Percentiles rank a stretch among this genome's conserved stretches.
Conservation (phyloP, 2,888 invertebrate genomes). For the Pedicia rivosa region DNA sequence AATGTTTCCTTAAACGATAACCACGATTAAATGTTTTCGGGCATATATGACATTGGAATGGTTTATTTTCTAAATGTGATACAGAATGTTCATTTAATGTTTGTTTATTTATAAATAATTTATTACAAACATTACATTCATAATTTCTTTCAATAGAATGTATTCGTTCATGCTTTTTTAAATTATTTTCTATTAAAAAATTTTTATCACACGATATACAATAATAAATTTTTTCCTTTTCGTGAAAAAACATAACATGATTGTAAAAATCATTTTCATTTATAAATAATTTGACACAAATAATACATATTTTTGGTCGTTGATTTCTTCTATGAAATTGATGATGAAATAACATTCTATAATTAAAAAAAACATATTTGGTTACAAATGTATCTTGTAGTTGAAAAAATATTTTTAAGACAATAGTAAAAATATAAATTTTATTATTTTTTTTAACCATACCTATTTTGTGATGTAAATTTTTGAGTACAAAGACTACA, state of each 20-base stretch:
- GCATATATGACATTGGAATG: neutral
- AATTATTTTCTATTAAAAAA: neutral
- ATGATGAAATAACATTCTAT: neutral
- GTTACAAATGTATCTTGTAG: too few species aligned
- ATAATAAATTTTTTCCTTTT: neutral
- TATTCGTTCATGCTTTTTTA: neutral
- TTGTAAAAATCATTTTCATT: neutral
- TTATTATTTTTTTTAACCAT: too few species aligned
- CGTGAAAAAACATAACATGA: conserved; percentile 4
- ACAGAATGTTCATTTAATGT: neutral
- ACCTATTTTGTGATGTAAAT: neutral
- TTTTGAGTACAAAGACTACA: neutral
- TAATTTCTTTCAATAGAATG: neutral
- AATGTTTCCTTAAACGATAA: neutral
- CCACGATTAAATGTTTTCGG: neutral
- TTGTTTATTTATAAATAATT: neutral
- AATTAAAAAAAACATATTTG: too few species aligned
- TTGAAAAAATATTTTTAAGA: too few species aligned
- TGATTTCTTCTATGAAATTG: conserved; percentile 2
- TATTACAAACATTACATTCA: neutral
- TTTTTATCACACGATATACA: neutral
- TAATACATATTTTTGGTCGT: conserved; percentile 1
- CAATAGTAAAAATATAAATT: too few species aligned
- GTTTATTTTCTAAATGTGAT: neutral
- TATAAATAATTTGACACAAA: neutral